Base-by-base conservation (phyloP, 2,797 vertebrate genomes). In the Silurus aristotelis region DNA sequence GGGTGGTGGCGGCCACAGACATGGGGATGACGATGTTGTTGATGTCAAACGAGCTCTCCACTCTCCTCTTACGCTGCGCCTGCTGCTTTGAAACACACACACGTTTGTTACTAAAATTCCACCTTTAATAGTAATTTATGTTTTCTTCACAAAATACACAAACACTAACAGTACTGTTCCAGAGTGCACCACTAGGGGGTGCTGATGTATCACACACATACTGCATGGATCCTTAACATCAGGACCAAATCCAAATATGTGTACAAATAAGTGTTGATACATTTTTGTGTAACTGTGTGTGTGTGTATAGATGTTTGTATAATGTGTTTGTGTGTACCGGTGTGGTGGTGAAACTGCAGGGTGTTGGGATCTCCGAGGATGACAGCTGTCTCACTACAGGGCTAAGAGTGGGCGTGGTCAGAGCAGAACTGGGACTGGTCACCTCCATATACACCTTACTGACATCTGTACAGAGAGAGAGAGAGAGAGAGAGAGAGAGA, bases 21-120 rank as follows among this genome's bases (percentile, higher is more conserved):
- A 97, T 97, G 0, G 96, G 96, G 93, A 97, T 97, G 91, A 97
- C 96, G 2, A 97, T 97, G 93, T 97, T 97, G 93, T 97, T 97
- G 84, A 97, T 97, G 88, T 97, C 96, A 0, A 97, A 97, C 0
- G 96, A 97, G 55, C 95, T 97, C 76, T 97, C 96, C 0, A 95
- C 95, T 89, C 96, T 94, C 84, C 96, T 75, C 52, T 83, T 93
- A 89, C 96, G 93, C 88, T 95, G 94, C 22, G 93, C 89, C 0
- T 96, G 94, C 88, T 94, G 94, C 95, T 95, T 91, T 0, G 48
- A 76, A n/a, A 38, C 52, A 84, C 20, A 67, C 46, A 52, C 9
- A 55, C n/a, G 1, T 14, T 13, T 14, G 2, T 70, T 48, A 72
- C 22, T 1, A 72, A 2, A 3, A 52, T 73, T 15, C 20, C 48